Evolutionary conservation across 2,888 invertebrate species (phyloP).

Genomic region (Melanostoma scalare): DNA sequence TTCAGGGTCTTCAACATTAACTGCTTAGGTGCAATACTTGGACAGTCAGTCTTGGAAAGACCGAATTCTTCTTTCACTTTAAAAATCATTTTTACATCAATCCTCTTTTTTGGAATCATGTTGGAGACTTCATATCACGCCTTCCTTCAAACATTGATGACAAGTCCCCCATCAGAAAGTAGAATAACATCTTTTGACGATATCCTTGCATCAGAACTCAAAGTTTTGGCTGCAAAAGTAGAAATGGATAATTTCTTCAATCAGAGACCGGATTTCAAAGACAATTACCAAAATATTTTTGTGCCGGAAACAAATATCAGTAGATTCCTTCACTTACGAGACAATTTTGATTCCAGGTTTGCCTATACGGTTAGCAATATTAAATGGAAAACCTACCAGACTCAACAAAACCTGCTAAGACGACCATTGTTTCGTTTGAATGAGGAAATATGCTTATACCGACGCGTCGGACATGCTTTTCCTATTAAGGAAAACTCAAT

Average conservation of each 20-base stretch:
- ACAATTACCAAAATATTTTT: too few species aligned
- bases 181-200: not conserved
- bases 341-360: not conserved
- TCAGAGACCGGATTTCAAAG: too few species aligned
- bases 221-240: too few species aligned
- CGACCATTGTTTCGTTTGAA: not conserved
- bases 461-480: not conserved
- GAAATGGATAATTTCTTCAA: too few species aligned
- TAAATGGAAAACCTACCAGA: not conserved
- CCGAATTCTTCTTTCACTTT: not conserved
- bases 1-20: not conserved
- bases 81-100: not conserved
- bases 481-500: constrained; percentile 1
- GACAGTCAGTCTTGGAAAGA: not conserved
- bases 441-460: not conserved
- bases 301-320: too few species aligned
- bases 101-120: constrained; percentile 21
- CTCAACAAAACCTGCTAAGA: not conserved
- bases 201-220: not conserved
- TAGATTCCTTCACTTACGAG: not conserved
- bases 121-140: constrained; percentile 9
- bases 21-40: constrained; percentile 7
- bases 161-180: not conserved
- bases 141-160: constrained; percentile 12
- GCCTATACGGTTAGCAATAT: not conserved